A percentile compares a stretch with the other conserved stretches of the same genome.
phyloP scores from a whole-genome alignment of 1,140 invertebrate genomes.

The Drosophila melanogaster region Release_6_plus_ISO1_MT NT_037436.4:17221001-17221500 shows the following conservation, averaged over 20 bases:
- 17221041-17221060: conserved; percentile 66
- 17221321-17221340: conserved; percentile 50
- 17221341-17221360: conserved; percentile 38
- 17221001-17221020: conserved; percentile 60
- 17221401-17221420: conserved; percentile 67
- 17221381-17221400: conserved; percentile 69
- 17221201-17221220: conserved; percentile 1
- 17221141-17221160: background rate
- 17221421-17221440: conserved; percentile 16
- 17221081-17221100: conserved; percentile 22
- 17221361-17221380: conserved; percentile 44
- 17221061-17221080: conserved; percentile 66
- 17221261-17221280: conserved; percentile 76
- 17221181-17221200: background rate
- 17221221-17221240: conserved; percentile 77
- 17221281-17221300: conserved; percentile 82
- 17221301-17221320: conserved; percentile 58
- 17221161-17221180: background rate
- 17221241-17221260: conserved; percentile 53
- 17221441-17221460: conserved; percentile 34
- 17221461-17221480: conserved; percentile 9
- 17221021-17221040: conserved; percentile 25
- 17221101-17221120: conserved; percentile 81
- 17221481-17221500: background rate
- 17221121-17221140: conserved; percentile 62